Conservation (phyloP, 2,113 vertebrate genomes). For the Mustela lutreola region DNA sequence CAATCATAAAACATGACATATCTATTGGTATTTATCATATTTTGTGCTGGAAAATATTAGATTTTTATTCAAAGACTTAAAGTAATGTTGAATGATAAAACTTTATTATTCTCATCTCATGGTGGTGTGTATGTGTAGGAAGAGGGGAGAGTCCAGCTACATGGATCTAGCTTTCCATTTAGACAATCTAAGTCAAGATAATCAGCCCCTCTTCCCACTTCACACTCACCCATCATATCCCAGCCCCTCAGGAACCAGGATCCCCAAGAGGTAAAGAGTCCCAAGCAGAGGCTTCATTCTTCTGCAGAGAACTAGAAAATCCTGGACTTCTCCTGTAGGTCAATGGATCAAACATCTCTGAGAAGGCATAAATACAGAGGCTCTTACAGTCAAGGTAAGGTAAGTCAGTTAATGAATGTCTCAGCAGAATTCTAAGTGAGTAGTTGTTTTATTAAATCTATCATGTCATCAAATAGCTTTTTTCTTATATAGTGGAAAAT, state of each 20-base stretch:
- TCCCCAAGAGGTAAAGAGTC: constrained; percentile 35
- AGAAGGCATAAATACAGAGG: neutral
- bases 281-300: constrained; percentile 64
- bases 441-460: constrained; percentile 19
- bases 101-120: neutral
- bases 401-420: neutral
- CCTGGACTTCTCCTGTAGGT: neutral
- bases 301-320: neutral
- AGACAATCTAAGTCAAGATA: neutral
- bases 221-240: constrained; percentile 60
- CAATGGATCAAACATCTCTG: neutral
- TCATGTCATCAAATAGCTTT: neutral
- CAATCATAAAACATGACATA: constrained; percentile 47
- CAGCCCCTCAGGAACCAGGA: constrained; percentile 28
- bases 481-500: neutral
- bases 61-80: constrained; percentile 39
- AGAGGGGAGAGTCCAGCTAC: neutral
- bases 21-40: neutral
- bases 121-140: neutral
- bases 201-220: neutral
- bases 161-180: neutral
- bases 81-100: constrained; percentile 12
- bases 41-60: constrained; percentile 13
- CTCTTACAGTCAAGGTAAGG: constrained; percentile 60
- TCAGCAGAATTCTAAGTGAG: constrained; percentile 16